A percentile compares a stretch with the other conserved stretches of the same genome.
Evolutionary conservation across 2,888 invertebrate genomes (phyloP).

Genomic region (Nebria salina): DNA sequence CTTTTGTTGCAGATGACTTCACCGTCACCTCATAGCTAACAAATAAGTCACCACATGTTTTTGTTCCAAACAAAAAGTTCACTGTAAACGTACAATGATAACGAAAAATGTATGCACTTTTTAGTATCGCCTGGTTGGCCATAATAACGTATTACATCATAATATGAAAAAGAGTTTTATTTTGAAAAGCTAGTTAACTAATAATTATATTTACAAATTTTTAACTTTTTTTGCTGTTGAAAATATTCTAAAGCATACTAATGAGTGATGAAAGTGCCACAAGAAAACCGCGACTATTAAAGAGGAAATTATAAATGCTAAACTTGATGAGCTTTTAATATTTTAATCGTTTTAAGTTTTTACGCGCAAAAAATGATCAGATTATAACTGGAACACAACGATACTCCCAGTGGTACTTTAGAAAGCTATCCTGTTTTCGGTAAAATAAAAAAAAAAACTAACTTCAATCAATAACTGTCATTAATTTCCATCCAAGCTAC

Average conservation of each 20-base stretch:
- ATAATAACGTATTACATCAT: too few species aligned
- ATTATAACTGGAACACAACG: constrained; percentile 7
- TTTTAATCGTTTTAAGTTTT: constrained; percentile 13
- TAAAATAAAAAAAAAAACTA: constrained; percentile 14
- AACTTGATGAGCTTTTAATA: constrained; percentile 19
- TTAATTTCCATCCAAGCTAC: background rate
- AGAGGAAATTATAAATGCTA: constrained; percentile 17
- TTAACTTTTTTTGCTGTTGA: background rate
- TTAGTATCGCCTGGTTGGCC: too few species aligned
- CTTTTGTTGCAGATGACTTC: background rate
- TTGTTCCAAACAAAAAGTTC: background rate
- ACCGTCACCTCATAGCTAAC: background rate
- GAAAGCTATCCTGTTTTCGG: background rate
- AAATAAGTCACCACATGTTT: background rate
- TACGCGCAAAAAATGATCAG: constrained; percentile 8
- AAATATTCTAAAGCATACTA: constrained; percentile 5
- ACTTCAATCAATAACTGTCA: background rate
- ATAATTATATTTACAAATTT: background rate
- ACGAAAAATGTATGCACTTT: background rate
- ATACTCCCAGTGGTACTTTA: constrained; percentile 7
- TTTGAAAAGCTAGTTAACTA: background rate
- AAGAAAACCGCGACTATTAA: constrained; percentile 5
- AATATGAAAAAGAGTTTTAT: too few species aligned
- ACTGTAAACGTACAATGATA: background rate
- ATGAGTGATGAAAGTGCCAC: background rate